Evolutionary conservation across 2,113 vertebrate species (phyloP).

Genomic region (Leuciscus idus): DNA sequence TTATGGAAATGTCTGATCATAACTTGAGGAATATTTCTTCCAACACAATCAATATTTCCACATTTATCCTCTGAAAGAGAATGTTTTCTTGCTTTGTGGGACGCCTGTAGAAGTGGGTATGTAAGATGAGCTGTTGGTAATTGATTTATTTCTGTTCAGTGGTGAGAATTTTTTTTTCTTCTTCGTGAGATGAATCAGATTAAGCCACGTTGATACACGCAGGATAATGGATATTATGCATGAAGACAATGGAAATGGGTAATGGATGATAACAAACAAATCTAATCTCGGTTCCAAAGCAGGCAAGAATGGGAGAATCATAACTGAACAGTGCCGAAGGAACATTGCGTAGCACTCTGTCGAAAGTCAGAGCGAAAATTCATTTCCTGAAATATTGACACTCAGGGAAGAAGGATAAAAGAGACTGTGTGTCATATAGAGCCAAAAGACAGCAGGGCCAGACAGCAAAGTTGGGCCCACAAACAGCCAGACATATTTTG

Average conservation of each 20-base stretch:
- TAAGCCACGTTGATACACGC: constrained; percentile 51
- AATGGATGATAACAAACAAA: constrained; percentile 41
- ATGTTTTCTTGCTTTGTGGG: constrained; percentile 63
- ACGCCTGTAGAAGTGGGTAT: constrained; percentile 68
- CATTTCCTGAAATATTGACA: constrained; percentile 39
- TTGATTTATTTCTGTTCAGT: constrained; percentile 75
- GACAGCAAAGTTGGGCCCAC: neutral
- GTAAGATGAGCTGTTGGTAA: constrained; percentile 73
- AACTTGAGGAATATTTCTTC: constrained; percentile 65
- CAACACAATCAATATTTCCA: constrained; percentile 70
- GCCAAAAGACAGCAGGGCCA: neutral
- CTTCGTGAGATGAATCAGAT: constrained; percentile 73
- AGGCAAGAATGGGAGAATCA: neutral
- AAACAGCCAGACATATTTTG: constrained; percentile 13
- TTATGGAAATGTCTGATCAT: constrained; percentile 66
- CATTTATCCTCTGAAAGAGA: constrained; percentile 63
- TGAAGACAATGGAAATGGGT: constrained; percentile 50
- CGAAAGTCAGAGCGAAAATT: constrained; percentile 19
- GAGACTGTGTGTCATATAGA: constrained; percentile 20
- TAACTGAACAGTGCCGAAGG: neutral
- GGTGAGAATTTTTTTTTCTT: constrained; percentile 71
- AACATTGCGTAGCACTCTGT: neutral
- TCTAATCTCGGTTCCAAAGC: neutral
- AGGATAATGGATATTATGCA: constrained; percentile 55
- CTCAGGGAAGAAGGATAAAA: constrained; percentile 18